These are phyloP conservation scores for Drosophila lacicola DNA, from an alignment of 2,888 invertebrate genomes.

Conservation along the genomic window DNA sequence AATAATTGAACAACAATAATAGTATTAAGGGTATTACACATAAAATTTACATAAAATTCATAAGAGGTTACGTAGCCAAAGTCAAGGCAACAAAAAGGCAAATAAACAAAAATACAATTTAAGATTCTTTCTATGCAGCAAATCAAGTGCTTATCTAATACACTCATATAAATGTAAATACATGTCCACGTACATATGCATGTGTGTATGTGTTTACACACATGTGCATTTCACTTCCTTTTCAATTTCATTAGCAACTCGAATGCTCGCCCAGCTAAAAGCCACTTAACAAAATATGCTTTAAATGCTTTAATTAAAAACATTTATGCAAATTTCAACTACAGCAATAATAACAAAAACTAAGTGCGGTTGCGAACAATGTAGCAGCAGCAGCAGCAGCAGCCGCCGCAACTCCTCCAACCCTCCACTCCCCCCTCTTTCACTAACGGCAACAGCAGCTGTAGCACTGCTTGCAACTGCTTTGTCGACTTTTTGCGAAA, in stretches of 20 bases:
- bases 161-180: not conserved
- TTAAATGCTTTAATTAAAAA: slow-evolving; percentile 77
- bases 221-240: slow-evolving; percentile 37
- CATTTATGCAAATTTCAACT: slow-evolving; percentile 71
- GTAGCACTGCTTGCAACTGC: slow-evolving; percentile 14
- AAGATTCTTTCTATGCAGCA: no score
- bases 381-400: slow-evolving; percentile 11
- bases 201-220: not conserved
- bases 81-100: no score
- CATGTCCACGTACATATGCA: not conserved
- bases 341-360: slow-evolving; percentile 56
- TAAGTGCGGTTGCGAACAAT: slow-evolving; percentile 61
- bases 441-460: not conserved
- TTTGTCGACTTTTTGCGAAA: slow-evolving; percentile 27
- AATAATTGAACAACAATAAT: no score
- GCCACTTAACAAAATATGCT: slow-evolving; percentile 69
- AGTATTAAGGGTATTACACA: no score
- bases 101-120: no score
- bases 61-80: no score
- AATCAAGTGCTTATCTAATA: no score
- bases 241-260: slow-evolving; percentile 63
- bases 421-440: not conserved
- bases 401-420: not conserved
- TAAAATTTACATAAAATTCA: no score
- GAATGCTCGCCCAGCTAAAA: slow-evolving; percentile 41